Conservation (phyloP, 2,797 vertebrate species). For the Molossus alvarezi region DNA sequence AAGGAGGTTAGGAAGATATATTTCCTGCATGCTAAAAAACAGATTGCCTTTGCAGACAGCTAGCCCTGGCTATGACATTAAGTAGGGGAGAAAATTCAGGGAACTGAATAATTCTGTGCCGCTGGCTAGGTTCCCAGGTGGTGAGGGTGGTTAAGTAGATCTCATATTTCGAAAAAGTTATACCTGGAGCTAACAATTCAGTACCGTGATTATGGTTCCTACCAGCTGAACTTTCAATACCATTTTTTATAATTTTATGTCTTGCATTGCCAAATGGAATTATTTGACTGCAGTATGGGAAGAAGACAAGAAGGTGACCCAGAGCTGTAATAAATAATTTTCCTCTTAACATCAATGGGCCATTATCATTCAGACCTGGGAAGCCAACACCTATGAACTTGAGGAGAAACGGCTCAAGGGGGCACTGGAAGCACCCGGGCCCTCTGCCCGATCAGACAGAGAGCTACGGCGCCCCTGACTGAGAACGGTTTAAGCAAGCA, state of each 20-base stretch:
- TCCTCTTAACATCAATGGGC: neutral
- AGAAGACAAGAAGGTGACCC: constrained; percentile 37
- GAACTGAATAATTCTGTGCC: neutral
- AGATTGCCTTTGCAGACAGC: constrained; percentile 21
- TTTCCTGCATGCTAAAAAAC: constrained; percentile 15
- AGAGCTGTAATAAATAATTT: neutral
- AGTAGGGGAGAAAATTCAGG: constrained; percentile 35
- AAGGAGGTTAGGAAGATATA: constrained; percentile 43
- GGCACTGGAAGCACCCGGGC: neutral
- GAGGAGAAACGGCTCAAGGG: neutral
- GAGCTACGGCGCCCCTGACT: neutral
- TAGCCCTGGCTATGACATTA: neutral
- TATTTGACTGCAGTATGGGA: neutral
- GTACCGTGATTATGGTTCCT: neutral
- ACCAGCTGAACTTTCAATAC: neutral
- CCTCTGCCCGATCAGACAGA: neutral
- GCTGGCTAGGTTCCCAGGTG: neutral
- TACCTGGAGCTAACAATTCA: constrained; percentile 38
- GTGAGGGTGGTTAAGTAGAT: neutral
- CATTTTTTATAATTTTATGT: constrained; percentile 70
- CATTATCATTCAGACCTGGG: neutral
- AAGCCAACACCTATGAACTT: neutral
- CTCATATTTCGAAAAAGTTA: neutral
- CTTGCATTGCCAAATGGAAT: neutral
- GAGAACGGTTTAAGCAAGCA: neutral